Conservation (phyloP, 2,888 invertebrate genomes). For the Julus scandinavius region DNA sequence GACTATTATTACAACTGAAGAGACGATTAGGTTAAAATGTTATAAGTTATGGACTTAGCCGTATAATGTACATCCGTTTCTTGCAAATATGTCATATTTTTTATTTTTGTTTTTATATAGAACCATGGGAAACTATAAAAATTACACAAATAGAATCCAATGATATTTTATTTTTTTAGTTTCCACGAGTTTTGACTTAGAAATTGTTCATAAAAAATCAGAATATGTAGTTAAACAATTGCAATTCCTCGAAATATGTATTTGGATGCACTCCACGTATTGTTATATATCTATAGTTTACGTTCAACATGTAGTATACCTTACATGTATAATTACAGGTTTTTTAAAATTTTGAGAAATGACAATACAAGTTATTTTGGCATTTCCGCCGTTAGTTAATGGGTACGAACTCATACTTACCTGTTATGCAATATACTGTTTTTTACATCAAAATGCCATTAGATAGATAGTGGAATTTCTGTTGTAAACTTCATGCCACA, state of each 20-base stretch:
- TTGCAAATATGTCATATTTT: no score
- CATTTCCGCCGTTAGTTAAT: constrained; percentile 33
- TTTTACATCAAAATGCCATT: background rate
- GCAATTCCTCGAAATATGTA: background rate
- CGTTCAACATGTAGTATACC: background rate
- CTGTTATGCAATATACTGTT: background rate
- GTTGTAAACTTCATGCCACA: background rate
- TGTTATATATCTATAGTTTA: background rate
- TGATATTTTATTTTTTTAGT: no score
- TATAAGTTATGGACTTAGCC: no score
- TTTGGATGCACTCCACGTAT: background rate
- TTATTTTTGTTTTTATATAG: no score
- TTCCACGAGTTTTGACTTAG: no score
- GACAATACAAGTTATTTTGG: background rate
- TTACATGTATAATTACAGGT: background rate
- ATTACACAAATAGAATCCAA: no score
- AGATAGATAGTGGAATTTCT: no score
- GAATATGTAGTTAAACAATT: background rate
- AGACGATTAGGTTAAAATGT: no score
- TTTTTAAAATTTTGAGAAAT: background rate
- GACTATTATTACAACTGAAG: no score
- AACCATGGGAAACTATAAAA: no score
- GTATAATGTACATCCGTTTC: no score
- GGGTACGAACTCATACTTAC: background rate
- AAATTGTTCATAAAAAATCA: no score